Evolutionary conservation across 2,888 invertebrate species (phyloP), one percentile per base, ranked within the genome.

Genomic region (Tuberolachnus salignus): DNA sequence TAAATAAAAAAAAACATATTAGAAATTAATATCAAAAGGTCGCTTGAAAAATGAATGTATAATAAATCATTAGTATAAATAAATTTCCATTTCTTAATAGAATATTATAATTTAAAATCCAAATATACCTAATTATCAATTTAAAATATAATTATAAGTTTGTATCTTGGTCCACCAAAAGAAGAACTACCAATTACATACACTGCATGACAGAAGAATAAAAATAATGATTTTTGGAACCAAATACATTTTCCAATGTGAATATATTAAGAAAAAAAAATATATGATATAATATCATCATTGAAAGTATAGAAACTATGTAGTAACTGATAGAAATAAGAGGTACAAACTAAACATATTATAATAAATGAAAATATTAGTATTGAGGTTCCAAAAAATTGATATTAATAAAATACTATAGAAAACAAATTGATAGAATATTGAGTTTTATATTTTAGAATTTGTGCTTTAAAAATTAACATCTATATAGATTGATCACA

Each of bases 401-500:
- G 63, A 21, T 21, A 13, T 44, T 14, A 53, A 64, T 51, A 34
- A 49, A 72, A 49, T 53, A 21, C 11, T 51, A 21, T 63, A 53
- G 4, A 49, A 53, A 44, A 64, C 3, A 42, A 53, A 44, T 73
- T 63, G 3, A 42, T 73, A n/a, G 23, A 44, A 64, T 53, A 64
- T 55, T 64, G 9, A 71, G 14, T 46, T 19, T 46, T 59, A n/a
- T 72, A 61, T 10, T 61, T 72, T 42, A 73, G 53, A 63, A 51
- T 61, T 64, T 73, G 73, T 73, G 73, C 61, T 64, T 42, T 73
- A 73, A 73, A 61, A 73, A 73, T 64, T 1, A 55, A 70, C 70
- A 70, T 70, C 70, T 70, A 69, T 23, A 13, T 61, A 21, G n/a
- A 44, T 53, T 64, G 49, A 64, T 64, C 42, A 73, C 73, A 63